Evolutionary conservation across 2,797 vertebrate genomes (phyloP).

Genomic region (Argya squamiceps): DNA sequence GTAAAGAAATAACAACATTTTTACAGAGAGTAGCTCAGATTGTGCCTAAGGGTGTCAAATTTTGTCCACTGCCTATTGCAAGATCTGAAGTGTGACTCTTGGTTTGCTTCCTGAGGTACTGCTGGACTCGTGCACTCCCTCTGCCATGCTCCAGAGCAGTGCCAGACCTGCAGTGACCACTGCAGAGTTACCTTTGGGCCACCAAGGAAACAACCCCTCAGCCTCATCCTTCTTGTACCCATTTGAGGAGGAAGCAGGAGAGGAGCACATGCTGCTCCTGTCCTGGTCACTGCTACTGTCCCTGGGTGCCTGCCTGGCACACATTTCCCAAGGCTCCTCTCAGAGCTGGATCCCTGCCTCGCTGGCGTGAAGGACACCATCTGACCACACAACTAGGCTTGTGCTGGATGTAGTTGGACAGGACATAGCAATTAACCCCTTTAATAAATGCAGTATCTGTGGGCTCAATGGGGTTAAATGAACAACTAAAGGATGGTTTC

Average conservation of each 20-base stretch:
- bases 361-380: neutral
- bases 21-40: neutral
- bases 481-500: neutral
- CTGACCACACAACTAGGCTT: neutral
- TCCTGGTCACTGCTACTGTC: rapidly evolving
- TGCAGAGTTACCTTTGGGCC: neutral
- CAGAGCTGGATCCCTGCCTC: rapidly evolving
- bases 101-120: neutral
- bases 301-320: neutral
- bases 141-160: neutral
- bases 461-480: neutral
- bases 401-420: neutral
- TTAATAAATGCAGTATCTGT: neutral
- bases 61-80: neutral
- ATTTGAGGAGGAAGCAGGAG: neutral
- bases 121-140: neutral
- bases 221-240: neutral
- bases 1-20: neutral
- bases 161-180: neutral
- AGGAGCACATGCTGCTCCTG: rapidly evolving
- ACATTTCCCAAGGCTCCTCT: neutral
- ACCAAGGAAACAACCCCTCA: neutral
- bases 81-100: neutral
- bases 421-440: neutral
- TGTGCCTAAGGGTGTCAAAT: neutral